Evolutionary conservation across 2,888 invertebrate species (phyloP), one percentile per base, ranked within the genome.

Genomic region (Diloba caeruleocephala): DNA sequence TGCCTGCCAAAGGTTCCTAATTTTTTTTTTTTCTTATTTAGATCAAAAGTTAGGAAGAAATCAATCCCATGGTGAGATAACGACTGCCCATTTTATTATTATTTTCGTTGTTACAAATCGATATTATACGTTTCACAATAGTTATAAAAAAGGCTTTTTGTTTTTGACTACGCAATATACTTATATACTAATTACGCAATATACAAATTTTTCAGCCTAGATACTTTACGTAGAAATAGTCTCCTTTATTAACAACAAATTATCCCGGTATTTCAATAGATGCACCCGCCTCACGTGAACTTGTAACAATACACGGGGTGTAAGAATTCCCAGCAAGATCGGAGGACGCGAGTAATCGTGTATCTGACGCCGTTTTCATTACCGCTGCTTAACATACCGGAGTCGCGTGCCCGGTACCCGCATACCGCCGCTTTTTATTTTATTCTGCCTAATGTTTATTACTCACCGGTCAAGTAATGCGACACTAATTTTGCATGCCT

Each of bases 351-450:
- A 71, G 79, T 80, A 80, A 83, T 82, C 78, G 79, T 68, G 78
- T 80, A 79, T 81, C 79, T 71, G 66, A 66, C 70, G 79, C 74
- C 76, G 81, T 84, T 89, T 90, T 86, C 89, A 89, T 89, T 90
- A 87, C 85, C 58, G 69, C 87, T 87, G 89, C 73, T 90, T 89
- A 89, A 84, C 85, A 89, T 90, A 87, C 87, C 88, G 71, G 57
- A 56, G 62, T 70, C 71, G 73, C 74, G 77, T 76, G 74, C 3
- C 21, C 3, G n/a, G n/a, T n/a, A n/a, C 71, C 66, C 58, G 66
- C 65, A 60, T 72, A 64, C 61, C 69, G 58, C 62, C 71, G 73
- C 61, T 61, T 59, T 59, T 59, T 59, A 38, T 62, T 70, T 74
- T 76, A 80, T 77, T 81, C 78, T 65, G 62, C 76, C 74, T 71